Evolutionary conservation across 2,797 vertebrate species (phyloP).

Genomic region (Poeciliopsis presidionis): DNA sequence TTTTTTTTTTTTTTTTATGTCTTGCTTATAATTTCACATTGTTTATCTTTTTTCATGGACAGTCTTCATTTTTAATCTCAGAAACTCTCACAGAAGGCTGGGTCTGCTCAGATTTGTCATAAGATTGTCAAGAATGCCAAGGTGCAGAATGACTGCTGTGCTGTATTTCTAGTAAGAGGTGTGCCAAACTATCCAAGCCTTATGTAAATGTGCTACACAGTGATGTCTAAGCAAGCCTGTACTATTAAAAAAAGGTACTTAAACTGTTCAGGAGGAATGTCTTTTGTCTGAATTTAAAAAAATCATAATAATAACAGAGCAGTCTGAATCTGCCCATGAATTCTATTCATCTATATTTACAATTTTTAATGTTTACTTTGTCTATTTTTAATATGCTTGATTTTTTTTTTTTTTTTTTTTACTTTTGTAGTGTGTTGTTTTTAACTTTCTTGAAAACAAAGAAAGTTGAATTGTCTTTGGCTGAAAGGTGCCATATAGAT

Average conservation of each 20-base stretch:
- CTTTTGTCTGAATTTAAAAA: not conserved
- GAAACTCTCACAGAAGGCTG: not conserved
- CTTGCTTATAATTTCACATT: not conserved
- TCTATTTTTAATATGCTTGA: too few species aligned
- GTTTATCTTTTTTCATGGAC: not conserved
- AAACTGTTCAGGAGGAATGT: not conserved
- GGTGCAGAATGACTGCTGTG: not conserved
- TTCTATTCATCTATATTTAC: too few species aligned
- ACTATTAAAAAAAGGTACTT: not conserved
- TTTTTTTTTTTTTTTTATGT: not conserved
- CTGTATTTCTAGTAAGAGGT: not conserved
- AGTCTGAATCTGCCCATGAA: not conserved
- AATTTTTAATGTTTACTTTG: too few species aligned
- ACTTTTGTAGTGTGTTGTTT: too few species aligned
- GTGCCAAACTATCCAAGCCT: constrained; percentile 9
- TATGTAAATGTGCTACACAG: not conserved
- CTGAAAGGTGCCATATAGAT: too few species aligned
- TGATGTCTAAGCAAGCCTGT: constrained; percentile 4
- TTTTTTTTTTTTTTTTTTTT: too few species aligned
- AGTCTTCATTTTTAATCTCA: not conserved
- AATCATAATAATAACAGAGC: not conserved
- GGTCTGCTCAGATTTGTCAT: not conserved
- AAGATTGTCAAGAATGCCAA: not conserved
- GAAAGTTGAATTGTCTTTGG: too few species aligned
- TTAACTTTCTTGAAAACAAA: too few species aligned